Percentiles rank a stretch among this genome's conserved stretches.
Conservation (phyloP, 2,888 invertebrate species). For the Chrysolina americana region DNA sequence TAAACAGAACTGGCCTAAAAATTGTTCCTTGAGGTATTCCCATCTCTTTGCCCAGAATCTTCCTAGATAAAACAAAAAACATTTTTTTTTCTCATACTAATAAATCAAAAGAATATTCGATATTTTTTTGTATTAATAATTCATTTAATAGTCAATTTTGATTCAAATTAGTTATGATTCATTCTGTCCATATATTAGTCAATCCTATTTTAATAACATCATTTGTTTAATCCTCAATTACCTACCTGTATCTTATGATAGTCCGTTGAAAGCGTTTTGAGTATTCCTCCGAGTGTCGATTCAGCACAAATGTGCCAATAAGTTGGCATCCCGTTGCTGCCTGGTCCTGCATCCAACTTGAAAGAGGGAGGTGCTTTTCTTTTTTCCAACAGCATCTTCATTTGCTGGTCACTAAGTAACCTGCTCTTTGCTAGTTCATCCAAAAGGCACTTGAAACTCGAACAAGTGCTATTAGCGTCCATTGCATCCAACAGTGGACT, state of each 20-base stretch:
- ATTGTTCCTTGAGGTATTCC: too few relatives aligned
- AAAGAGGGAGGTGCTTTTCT: slow-evolving; percentile 68
- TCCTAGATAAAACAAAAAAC: too few relatives aligned
- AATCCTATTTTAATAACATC: too few relatives aligned
- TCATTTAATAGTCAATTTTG: too few relatives aligned
- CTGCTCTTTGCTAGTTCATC: slow-evolving; percentile 86
- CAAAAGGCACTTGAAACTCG: slow-evolving; percentile 86
- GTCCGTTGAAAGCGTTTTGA: slow-evolving; percentile 92
- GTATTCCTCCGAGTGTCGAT: slow-evolving; percentile 88
- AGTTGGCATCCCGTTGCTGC: slow-evolving; percentile 79
- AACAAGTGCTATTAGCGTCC: slow-evolving; percentile 91
- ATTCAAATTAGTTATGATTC: too few relatives aligned
- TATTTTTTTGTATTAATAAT: too few relatives aligned
- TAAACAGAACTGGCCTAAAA: too few relatives aligned
- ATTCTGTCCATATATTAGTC: too few relatives aligned
- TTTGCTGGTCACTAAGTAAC: slow-evolving; percentile 84
- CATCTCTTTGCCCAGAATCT: too few relatives aligned
- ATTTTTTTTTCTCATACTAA: too few relatives aligned
- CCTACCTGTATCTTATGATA: slow-evolving; percentile 83
- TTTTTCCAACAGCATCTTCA: slow-evolving; percentile 78
- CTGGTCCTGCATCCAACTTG: slow-evolving; percentile 75
- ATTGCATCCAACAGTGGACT: slow-evolving; percentile 89
- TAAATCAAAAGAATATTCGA: too few relatives aligned
- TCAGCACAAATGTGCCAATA: slow-evolving; percentile 87
- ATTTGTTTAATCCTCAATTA: neutral